These are phyloP conservation scores for Eubasilissa splendida DNA, from an alignment of 2,888 invertebrate genomes.

Conservation along the genomic window DNA sequence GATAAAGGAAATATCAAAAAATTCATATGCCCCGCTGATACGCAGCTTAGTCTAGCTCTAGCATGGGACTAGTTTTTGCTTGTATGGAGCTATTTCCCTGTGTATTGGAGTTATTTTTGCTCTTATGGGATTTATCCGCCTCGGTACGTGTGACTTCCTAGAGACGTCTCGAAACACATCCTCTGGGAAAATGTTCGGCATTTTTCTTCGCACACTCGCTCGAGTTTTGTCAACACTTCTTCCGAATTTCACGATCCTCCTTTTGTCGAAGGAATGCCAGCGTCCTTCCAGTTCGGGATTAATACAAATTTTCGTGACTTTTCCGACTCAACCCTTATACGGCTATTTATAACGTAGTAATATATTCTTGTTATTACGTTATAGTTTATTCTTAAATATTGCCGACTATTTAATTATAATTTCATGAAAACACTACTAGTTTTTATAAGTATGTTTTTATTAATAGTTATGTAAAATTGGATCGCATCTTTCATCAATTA, in stretches of 20 bases:
- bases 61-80: background rate
- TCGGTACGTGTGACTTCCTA: constrained; percentile 4
- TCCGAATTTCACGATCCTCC: background rate
- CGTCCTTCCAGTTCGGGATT: too few species aligned
- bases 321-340: too few species aligned
- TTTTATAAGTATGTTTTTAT: too few species aligned
- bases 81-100: constrained; percentile 11
- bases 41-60: background rate
- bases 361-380: too few species aligned
- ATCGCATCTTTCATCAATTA: too few species aligned
- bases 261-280: background rate
- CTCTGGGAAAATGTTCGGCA: constrained; percentile 31
- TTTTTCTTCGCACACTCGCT: constrained; percentile 16
- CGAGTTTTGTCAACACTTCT: constrained; percentile 4
- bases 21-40: constrained; percentile 36
- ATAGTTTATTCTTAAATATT: too few species aligned
- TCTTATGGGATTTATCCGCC: constrained; percentile 13
- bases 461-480: too few species aligned
- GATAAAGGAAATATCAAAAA: constrained; percentile 45
- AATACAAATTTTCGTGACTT: too few species aligned
- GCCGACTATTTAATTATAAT: too few species aligned
- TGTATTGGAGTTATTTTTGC: constrained; percentile 15
- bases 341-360: too few species aligned
- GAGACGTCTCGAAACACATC: background rate
- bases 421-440: too few species aligned